These are phyloP conservation scores for Morpho achilles DNA, from an alignment of 2,888 invertebrate genomes.

Conservation along the genomic window DNA sequence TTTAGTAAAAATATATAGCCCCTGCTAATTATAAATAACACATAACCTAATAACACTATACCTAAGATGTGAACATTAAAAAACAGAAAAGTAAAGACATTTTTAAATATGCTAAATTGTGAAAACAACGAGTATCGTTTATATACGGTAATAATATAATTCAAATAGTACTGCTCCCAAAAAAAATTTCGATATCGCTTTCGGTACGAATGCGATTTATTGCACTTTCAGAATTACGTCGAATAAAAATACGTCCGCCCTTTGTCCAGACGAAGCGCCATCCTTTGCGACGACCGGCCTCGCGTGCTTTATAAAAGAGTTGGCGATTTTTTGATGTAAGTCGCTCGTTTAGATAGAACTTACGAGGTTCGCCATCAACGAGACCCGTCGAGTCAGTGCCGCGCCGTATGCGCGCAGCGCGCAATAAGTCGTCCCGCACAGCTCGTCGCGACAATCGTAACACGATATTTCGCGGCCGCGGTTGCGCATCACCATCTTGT, in stretches of 20 bases:
- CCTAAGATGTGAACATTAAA: too few species aligned
- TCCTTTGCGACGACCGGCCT: background rate
- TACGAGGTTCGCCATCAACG: background rate
- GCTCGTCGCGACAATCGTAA: background rate
- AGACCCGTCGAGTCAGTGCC: background rate
- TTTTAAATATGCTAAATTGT: background rate
- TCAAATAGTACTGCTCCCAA: background rate
- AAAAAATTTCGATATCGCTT: background rate
- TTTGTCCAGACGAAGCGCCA: conserved; percentile 1
- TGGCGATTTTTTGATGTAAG: background rate
- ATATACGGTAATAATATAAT: background rate
- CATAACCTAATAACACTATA: too few species aligned
- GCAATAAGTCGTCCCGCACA: too few species aligned
- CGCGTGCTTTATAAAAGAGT: background rate
- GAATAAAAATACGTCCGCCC: background rate
- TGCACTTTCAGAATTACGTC: background rate
- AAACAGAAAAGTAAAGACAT: too few species aligned
- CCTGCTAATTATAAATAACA: too few species aligned
- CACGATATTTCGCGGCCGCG: background rate
- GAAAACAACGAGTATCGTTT: background rate
- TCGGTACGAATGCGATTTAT: background rate
- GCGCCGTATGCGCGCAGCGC: background rate
- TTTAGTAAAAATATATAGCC: too few species aligned
- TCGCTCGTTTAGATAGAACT: conserved; percentile 1
- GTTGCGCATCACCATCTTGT: background rate